Conservation (phyloP, 2,888 invertebrate species). For the Byasa hedistus region DNA sequence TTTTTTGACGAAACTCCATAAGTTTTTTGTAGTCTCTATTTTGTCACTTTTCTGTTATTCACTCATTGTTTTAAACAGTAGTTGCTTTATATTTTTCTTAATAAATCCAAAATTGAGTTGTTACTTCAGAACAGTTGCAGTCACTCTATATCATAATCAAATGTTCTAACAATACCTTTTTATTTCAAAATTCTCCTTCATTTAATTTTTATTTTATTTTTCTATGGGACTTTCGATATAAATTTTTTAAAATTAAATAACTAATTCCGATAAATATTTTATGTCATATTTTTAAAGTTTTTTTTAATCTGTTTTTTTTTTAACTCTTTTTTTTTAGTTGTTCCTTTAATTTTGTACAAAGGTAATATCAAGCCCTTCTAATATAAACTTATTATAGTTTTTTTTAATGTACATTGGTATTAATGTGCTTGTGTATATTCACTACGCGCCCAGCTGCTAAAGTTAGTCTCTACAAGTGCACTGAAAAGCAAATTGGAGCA, state of each 20-base stretch:
- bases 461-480: slow-evolving; percentile 63
- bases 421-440: slow-evolving; percentile 49
- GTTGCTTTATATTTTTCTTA: too few relatives aligned
- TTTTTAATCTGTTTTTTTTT: neutral
- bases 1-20: too few relatives aligned
- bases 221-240: too few relatives aligned
- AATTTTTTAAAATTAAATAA: too few relatives aligned
- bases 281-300: neutral
- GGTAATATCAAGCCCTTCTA: slow-evolving; percentile 11
- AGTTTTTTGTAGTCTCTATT: too few relatives aligned
- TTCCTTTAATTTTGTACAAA: neutral
- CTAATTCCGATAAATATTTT: too few relatives aligned
- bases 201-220: too few relatives aligned
- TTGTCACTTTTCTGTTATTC: too few relatives aligned
- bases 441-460: slow-evolving; percentile 63
- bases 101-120: slow-evolving; percentile 14
- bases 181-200: too few relatives aligned
- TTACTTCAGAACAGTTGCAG: slow-evolving; percentile 5
- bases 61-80: too few relatives aligned
- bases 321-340: neutral
- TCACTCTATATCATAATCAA: neutral
- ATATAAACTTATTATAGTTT: slow-evolving; percentile 6
- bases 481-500: slow-evolving; percentile 49
- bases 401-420: slow-evolving; percentile 30
- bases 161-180: too few relatives aligned